Evolutionary conservation across 64 coral and sea anemone genomes (phyloP).

Genomic region (Hydrozoanthus tunicans): DNA sequence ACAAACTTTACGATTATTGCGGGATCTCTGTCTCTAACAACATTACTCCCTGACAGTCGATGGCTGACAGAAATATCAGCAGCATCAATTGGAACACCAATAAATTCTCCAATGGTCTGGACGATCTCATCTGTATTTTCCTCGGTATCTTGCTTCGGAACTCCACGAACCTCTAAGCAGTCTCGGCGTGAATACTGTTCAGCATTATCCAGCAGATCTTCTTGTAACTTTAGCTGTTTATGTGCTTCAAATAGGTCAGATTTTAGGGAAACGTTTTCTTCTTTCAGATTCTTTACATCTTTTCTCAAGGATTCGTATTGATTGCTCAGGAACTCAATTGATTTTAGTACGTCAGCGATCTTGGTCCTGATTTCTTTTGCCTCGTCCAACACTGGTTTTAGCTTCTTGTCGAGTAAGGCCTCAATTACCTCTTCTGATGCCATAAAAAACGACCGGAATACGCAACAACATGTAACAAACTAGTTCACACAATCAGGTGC

Average conservation of each 20-base stretch:
- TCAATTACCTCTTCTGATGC: slow-evolving; percentile 42
- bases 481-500: not conserved
- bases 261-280: slow-evolving; percentile 28
- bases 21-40: slow-evolving; percentile 8
- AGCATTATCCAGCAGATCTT: slow-evolving; percentile 24
- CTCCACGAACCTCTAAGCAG: slow-evolving; percentile 5
- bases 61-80: slow-evolving; percentile 25
- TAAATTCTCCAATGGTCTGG: slow-evolving; percentile 17
- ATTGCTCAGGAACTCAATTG: slow-evolving; percentile 40
- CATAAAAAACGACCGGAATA: slow-evolving; percentile 46
- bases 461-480: slow-evolving; percentile 44
- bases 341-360: slow-evolving; percentile 47
- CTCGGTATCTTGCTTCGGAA: slow-evolving; percentile 12
- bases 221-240: slow-evolving; percentile 9
- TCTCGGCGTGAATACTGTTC: slow-evolving; percentile 23
- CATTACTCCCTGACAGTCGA: not conserved
- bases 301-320: slow-evolving; percentile 33
- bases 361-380: slow-evolving; percentile 42
- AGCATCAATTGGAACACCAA: slow-evolving; percentile 27
- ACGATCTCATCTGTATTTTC: slow-evolving; percentile 41
- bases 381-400: slow-evolving; percentile 46
- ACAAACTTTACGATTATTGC: slow-evolving; percentile 26
- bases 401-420: slow-evolving; percentile 1
- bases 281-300: slow-evolving; percentile 47
- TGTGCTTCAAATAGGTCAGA: slow-evolving; percentile 17